These are phyloP conservation scores for Anniella stebbinsi DNA, from an alignment of 2,797 vertebrate genomes.

Conservation along the genomic window DNA sequence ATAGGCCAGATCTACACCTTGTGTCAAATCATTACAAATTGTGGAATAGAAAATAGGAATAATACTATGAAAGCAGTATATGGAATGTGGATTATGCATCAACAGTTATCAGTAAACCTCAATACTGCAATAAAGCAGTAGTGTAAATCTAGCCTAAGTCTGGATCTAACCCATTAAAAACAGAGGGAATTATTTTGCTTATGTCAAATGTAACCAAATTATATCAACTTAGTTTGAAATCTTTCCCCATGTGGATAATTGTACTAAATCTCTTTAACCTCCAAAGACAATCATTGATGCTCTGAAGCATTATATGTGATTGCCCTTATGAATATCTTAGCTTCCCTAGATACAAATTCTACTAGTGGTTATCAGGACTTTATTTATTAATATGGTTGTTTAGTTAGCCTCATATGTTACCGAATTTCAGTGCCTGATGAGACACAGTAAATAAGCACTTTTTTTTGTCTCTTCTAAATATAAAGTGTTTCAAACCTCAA, in stretches of 20 bases:
- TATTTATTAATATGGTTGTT: constrained; percentile 59
- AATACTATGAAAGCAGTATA: too few species aligned
- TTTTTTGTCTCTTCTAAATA: constrained; percentile 72
- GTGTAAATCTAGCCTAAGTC: too few species aligned
- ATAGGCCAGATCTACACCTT: too few species aligned
- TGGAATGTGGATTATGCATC: too few species aligned
- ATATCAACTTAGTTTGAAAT: constrained; percentile 64
- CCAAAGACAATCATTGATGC: constrained; percentile 71
- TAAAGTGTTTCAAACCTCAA: constrained; percentile 51
- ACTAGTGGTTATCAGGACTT: constrained; percentile 71
- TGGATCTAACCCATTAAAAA: neutral
- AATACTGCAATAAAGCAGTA: too few species aligned
- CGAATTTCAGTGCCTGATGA: constrained; percentile 60
- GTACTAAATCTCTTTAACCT: constrained; percentile 68
- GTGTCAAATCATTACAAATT: too few species aligned
- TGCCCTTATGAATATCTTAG: constrained; percentile 71
- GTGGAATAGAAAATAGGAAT: too few species aligned
- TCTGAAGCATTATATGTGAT: constrained; percentile 75
- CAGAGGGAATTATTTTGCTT: constrained; percentile 17
- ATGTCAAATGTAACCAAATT: constrained; percentile 53
- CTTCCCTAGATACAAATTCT: constrained; percentile 71
- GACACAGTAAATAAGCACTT: constrained; percentile 47
- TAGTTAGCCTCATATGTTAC: constrained; percentile 61
- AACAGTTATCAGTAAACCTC: too few species aligned
- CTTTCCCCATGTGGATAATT: constrained; percentile 57